A percentile compares a stretch with the other conserved stretches of the same genome.
phyloP scores from a whole-genome alignment of 64 coral and sea anemone species.

The Dendrophyllia cribrosa region DNA sequence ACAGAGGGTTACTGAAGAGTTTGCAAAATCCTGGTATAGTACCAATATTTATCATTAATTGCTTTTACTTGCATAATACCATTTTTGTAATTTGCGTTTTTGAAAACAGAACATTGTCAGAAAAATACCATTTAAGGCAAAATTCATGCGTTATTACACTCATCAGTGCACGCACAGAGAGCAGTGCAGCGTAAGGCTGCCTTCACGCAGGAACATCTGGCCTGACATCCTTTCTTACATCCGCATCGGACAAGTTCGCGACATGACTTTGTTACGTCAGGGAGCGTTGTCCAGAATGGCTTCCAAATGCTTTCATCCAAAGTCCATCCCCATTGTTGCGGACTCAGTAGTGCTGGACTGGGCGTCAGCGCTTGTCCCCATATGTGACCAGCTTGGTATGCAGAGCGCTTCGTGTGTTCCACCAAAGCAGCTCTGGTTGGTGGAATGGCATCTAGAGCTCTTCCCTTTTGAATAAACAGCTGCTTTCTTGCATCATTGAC shows the following conservation, averaged over 20 bases:
- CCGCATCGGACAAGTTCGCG: slow-evolving; percentile 51
- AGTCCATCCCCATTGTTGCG: slow-evolving; percentile 63
- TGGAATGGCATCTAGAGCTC: slow-evolving; percentile 57
- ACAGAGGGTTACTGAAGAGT: too few species aligned
- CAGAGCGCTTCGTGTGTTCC: slow-evolving; percentile 64
- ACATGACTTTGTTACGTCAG: slow-evolving; percentile 55
- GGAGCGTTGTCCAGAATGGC: slow-evolving; percentile 74
- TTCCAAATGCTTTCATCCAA: slow-evolving; percentile 41
- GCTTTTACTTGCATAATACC: too few species aligned
- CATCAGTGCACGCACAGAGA: background rate
- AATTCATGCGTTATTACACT: background rate
- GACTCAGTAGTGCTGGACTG: slow-evolving; percentile 68
- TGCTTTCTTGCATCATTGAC: slow-evolving; percentile 36
- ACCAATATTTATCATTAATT: too few species aligned
- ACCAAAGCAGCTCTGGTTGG: slow-evolving; percentile 64
- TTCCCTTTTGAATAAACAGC: slow-evolving; percentile 67
- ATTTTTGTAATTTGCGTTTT: too few species aligned
- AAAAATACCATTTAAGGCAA: too few species aligned
- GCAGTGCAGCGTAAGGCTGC: slow-evolving; percentile 44
- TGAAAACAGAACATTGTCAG: too few species aligned
- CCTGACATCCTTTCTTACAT: background rate
- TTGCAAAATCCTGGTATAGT: too few species aligned
- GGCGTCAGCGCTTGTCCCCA: slow-evolving; percentile 73
- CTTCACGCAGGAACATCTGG: background rate
- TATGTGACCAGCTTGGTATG: slow-evolving; percentile 75